Evolutionary conservation across 2,797 vertebrate species (phyloP).

Genomic region (Hypotaenidia philippensis): DNA sequence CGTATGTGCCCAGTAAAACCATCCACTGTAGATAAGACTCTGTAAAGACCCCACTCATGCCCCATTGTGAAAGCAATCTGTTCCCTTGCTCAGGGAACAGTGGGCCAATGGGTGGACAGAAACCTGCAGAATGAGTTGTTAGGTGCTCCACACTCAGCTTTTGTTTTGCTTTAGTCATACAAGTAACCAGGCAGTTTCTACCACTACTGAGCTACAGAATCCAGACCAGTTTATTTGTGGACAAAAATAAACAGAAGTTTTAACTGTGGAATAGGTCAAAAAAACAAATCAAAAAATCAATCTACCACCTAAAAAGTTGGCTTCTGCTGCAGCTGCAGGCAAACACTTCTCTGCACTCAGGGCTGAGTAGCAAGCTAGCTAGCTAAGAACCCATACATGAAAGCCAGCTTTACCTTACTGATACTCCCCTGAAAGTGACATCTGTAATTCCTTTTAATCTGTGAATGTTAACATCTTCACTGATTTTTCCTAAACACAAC

Average conservation of each 20-base stretch:
- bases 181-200: not conserved
- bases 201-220: not conserved
- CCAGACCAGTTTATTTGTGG: not conserved
- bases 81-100: not conserved
- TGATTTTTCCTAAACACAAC: not conserved
- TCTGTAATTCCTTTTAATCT: not conserved
- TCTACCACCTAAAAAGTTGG: not conserved
- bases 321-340: not conserved
- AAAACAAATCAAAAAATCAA: not conserved
- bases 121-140: slow-evolving; percentile 6
- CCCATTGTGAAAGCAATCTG: not conserved
- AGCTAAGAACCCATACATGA: not conserved
- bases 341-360: not conserved
- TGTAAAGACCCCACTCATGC: not conserved
- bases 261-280: not conserved
- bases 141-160: not conserved
- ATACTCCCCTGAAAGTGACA: not conserved
- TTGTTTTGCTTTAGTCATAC: not conserved
- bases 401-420: not conserved
- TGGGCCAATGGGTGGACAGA: not conserved
- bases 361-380: not conserved
- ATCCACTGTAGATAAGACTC: not conserved
- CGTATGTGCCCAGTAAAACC: not conserved
- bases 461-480: not conserved
- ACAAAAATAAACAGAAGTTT: not conserved